These are phyloP conservation scores for Ataeniobius toweri DNA, from an alignment of 2,797 vertebrate genomes.

Conservation along the genomic window DNA sequence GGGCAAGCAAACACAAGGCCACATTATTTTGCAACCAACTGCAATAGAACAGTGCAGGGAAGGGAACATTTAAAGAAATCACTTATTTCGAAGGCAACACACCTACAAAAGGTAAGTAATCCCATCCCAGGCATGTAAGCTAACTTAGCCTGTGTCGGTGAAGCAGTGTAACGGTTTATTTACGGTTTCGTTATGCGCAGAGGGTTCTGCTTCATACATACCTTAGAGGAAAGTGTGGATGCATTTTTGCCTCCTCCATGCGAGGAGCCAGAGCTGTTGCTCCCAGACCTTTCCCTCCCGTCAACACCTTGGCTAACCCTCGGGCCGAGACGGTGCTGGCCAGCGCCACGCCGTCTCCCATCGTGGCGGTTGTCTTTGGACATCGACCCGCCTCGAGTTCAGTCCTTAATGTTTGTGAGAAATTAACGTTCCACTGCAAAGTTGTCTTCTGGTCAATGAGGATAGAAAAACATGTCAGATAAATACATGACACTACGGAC, in stretches of 20 bases:
- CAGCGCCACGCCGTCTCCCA: conserved; percentile 80
- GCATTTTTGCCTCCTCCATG: conserved; percentile 83
- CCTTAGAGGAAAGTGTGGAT: conserved; percentile 76
- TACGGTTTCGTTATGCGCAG: background rate
- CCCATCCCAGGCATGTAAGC: background rate
- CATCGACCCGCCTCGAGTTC: conserved; percentile 63
- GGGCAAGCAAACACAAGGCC: background rate
- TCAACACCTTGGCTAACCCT: conserved; percentile 78
- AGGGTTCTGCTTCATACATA: conserved; percentile 8
- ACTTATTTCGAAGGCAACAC: background rate
- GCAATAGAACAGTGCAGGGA: background rate
- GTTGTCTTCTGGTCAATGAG: conserved; percentile 46
- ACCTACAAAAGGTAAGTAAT: background rate
- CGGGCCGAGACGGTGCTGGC: conserved; percentile 79
- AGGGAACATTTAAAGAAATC: background rate
- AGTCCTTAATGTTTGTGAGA: background rate
- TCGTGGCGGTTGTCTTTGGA: conserved; percentile 84
- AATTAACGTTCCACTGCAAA: conserved; percentile 12
- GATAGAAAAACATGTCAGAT: conserved; percentile 67
- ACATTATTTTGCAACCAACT: background rate
- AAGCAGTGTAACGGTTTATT: background rate
- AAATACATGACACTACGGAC: conserved; percentile 61
- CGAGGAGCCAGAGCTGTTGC: conserved; percentile 86
- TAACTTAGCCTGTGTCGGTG: conserved; percentile 4
- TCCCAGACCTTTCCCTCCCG: conserved; percentile 84